Evolutionary conservation across 2,797 vertebrate genomes (phyloP), one percentile per base, ranked within the genome.

Genomic region (Typhlichthys subterraneus): DNA sequence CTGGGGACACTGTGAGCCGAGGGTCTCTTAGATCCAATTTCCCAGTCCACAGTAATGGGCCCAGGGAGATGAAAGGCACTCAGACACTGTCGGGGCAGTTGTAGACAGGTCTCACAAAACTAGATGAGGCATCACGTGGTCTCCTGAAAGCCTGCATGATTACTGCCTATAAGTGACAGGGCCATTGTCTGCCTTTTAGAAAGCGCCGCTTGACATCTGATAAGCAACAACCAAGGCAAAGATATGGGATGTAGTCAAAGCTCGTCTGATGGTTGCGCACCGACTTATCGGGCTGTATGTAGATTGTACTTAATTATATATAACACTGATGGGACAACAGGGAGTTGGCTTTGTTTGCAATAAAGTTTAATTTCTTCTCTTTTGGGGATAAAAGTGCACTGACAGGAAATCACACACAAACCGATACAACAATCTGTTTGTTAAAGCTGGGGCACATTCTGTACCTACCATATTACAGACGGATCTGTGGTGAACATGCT

Each of bases 11-110:
- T 73, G 74, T 59, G 58, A 70, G 81, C 57, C 59, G 87, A 85
- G 84, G 82, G 86, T 89, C 82, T 81, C 85, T 83, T 73, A 85
- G 84, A 87, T 88, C 82, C 78, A 72, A 83, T 92, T 92, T 91
- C 88, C 85, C 81, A 84, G 85, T 82, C 87, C 70, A 69, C 82
- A 85, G 71, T 77, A 85, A 88, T 83, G 63, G 82, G 83, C 75
- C 80, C 73, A 67, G 67, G 70, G 72, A 88, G 84, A 92, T 90
- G 89, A 92, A 92, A 91, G 86, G 69, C 71, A 79, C 76, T 83
- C 70, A 77, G 80, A 82, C 70, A 73, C 73, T 70, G 78, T 89
- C 88, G 83, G 90, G 72, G 77, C 69, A 87, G 76, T 72, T 75
- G 70, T 67, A 79, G 89, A 90, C 86, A 83, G 83, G 81, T 84